Percentiles rank a stretch among this genome's conserved stretches.
Evolutionary conservation across 2,113 vertebrate species (phyloP).

Genomic region (Pleuronectes platessa): DNA sequence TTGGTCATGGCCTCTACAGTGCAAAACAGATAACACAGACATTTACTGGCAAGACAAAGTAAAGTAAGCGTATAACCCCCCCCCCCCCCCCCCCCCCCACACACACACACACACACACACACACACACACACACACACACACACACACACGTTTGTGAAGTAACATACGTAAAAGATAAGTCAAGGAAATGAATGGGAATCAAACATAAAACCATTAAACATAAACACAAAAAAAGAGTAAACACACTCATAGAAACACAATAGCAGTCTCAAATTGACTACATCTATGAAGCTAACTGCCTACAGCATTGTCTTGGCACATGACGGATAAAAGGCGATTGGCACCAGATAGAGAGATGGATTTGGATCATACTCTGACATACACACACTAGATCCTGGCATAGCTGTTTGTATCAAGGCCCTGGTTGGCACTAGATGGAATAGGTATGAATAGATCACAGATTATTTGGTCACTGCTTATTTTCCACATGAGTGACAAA

Average conservation of each 20-base stretch:
- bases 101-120: too few species aligned
- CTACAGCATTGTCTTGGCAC: conserved; percentile 52
- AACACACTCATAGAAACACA: conserved; percentile 12
- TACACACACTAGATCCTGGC: too few species aligned
- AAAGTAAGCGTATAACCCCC: too few species aligned
- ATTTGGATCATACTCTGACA: conserved; percentile 50
- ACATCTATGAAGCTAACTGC: conserved; percentile 52
- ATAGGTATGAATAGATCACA: conserved; percentile 66
- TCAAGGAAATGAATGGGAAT: conserved; percentile 28
- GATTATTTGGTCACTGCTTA: conserved; percentile 58
- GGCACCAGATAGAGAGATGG: conserved; percentile 48
- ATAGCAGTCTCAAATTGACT: conserved; percentile 29
- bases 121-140: too few species aligned
- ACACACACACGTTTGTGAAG: not conserved
- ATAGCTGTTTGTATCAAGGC: conserved; percentile 38
- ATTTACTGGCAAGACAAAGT: too few species aligned
- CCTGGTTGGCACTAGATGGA: conserved; percentile 60
- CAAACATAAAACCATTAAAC: conserved; percentile 13
- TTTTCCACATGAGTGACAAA: conserved; percentile 68
- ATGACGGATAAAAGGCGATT: conserved; percentile 47
- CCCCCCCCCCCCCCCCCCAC: too few species aligned
- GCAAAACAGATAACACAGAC: too few species aligned
- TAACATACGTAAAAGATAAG: not conserved
- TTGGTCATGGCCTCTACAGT: too few species aligned
- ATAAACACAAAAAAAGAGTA: not conserved